Evolutionary conservation across 64 coral and sea anemone species (phyloP), one percentile per base, ranked within the genome.

Genomic region (Anthopleura sola): DNA sequence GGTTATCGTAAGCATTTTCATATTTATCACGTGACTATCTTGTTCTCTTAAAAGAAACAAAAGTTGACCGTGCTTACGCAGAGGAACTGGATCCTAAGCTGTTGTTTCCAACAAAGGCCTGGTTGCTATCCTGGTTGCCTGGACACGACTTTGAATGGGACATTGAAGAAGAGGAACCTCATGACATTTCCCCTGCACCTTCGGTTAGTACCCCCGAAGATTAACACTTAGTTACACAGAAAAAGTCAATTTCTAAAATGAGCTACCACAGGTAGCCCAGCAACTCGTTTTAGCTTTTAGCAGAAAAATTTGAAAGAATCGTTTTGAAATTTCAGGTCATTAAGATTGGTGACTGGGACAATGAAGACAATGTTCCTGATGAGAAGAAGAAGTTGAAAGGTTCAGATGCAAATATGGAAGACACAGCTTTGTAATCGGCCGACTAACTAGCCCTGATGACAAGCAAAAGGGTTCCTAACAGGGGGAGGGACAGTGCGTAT

Each of bases 91-190:
- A 96, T 58, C 94, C 94, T 1, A 90, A 83, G 47, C 36, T 96
- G 5, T 34, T 96, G 78, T 96, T 96, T 39, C 94, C 90, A 23
- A 80, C 88, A 15, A 92, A 87, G 85, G 87, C 86, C 13, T 92
- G 90, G 90, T 40, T 92, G 4, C 76, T 86, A 29, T 86, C 83
- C 6, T 96, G 69, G 7, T 40, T 96, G 21, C 94, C 94, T 19
- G 90, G 94, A 24, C 90, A 92, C 37, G 31, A 54, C 6, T 96
- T 92, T 83, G 78, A 88, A 44, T 96, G 94, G 94, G 94, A 96
- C 78, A 92, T 91, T 78, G 94, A 75, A 23, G 90, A 92, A 24
- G 86, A 96, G 0, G 87, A 92, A 17, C 55, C 83, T 86, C 36
- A 69, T 14, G 58, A 78, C 8, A 82, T 83, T 2, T 28, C 58